Percentiles rank a stretch among this genome's conserved stretches.
Conservation (phyloP, 2,797 vertebrate species). For the Botia almorhae region DNA sequence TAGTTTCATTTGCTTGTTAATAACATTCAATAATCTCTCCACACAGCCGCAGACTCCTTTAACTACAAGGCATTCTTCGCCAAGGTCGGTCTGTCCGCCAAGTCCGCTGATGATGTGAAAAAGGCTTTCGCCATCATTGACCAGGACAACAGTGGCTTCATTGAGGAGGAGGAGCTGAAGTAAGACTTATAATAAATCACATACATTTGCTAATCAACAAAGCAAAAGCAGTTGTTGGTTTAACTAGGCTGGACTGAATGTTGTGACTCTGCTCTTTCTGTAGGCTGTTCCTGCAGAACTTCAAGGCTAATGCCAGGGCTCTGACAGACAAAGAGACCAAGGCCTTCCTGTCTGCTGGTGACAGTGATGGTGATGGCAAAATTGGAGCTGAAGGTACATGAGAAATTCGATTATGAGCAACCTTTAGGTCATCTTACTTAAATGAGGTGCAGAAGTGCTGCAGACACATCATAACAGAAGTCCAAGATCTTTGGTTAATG, state of each 20-base stretch:
- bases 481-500: too few relatives aligned
- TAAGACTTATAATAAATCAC: conserved; percentile 63
- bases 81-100: conserved; percentile 77
- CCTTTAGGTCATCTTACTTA: background rate
- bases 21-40: conserved; percentile 33
- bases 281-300: conserved; percentile 71
- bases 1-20: too few relatives aligned
- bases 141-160: conserved; percentile 82
- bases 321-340: conserved; percentile 68
- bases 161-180: conserved; percentile 85
- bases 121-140: conserved; percentile 81
- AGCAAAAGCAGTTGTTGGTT: background rate
- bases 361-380: conserved; percentile 81
- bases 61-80: conserved; percentile 82
- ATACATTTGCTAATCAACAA: background rate
- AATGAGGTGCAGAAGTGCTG: background rate
- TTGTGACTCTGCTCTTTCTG: conserved; percentile 37
- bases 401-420: background rate
- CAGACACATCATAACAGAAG: background rate
- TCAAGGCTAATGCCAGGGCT: conserved; percentile 61
- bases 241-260: background rate
- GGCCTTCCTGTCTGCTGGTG: conserved; percentile 65
- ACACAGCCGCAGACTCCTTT: conserved; percentile 80
- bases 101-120: conserved; percentile 76
- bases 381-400: conserved; percentile 78